Base-by-base conservation (phyloP, 2,113 vertebrate genomes). In the Brienomyrus brachyistius region DNA sequence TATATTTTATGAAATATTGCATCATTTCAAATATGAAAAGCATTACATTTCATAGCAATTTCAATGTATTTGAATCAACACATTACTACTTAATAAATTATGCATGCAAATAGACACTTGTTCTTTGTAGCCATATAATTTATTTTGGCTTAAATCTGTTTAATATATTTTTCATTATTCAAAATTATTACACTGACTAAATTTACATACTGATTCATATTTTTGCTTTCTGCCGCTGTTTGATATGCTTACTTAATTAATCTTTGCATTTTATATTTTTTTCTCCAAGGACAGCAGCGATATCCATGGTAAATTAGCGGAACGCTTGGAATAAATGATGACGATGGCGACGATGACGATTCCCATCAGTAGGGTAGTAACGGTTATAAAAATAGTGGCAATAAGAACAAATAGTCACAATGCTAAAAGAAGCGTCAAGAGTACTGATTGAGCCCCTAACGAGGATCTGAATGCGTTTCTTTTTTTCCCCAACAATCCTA, bases 81-180 rank as follows among this genome's bases (percentile, higher is more conserved):
- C 51, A 62, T 84, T 85, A 89, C 88, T 23, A 27, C 31, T 84
- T 84, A 62, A 85, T 89, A 89, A 21, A 89, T 89, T 85, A 89
- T 89, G 80, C 89, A 89, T 89, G 89, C 80, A 89, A 89, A 89
- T 89, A 84, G 82, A 84, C 89, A 62, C 80, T 59, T 89, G 89
- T 59, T 89, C 80, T 89, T 89, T 59, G 89, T 62, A 83, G 31
- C 74, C 89, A 89, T 83, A 89, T 84, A 89, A 85, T 89, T 82
- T 94, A 92, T 92, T 95, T 91, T 94, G 93, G 90, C 91, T 93
- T 92, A 92, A 91, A 88, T 74, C 89, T 51, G 83, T 80, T 77
- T 88, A 88, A 62, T 87, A 70, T 74, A 87, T 90, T 86, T 86
- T 85, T 86, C 83, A 89, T 89, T 89, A 90, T 87, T 90, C 89